Evolutionary conservation across 2,113 vertebrate species (phyloP).

Genomic region (Ailuropoda melanoleuca): DNA sequence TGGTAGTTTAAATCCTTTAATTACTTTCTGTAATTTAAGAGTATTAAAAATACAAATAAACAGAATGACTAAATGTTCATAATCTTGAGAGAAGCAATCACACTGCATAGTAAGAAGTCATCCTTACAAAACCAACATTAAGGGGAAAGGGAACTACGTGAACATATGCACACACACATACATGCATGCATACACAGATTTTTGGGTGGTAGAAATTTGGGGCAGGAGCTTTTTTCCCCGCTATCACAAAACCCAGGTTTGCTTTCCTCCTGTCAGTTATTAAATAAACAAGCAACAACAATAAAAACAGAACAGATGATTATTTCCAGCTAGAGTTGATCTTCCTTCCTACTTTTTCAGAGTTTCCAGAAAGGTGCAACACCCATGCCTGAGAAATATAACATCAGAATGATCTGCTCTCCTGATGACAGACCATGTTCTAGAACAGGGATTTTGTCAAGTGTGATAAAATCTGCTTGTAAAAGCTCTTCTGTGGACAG

Average conservation of each 20-base stretch:
- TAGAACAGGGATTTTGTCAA: slow-evolving; percentile 33
- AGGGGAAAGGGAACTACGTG: not conserved
- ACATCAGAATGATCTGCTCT: not conserved
- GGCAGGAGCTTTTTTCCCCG: not conserved
- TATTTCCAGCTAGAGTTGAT: not conserved
- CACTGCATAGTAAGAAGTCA: not conserved
- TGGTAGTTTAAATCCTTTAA: not conserved
- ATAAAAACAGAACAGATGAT: not conserved
- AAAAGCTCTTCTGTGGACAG: not conserved
- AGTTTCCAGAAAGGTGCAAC: not conserved
- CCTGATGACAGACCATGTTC: not conserved
- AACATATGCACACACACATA: not conserved
- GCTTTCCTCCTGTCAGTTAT: not conserved
- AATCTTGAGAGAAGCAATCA: not conserved
- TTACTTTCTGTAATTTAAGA: not conserved
- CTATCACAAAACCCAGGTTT: not conserved
- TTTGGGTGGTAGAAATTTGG: not conserved
- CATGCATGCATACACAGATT: not conserved
- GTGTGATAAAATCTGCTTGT: slow-evolving; percentile 44
- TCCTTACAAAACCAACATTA: not conserved
- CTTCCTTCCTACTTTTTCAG: not conserved
- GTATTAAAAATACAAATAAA: not conserved
- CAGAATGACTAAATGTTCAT: not conserved
- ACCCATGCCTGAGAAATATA: not conserved
- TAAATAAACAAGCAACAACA: not conserved